A percentile compares a stretch with the other conserved stretches of the same genome.
Evolutionary conservation across 1,140 invertebrate genomes (phyloP).

Genomic region (Hetaerina americana): DNA sequence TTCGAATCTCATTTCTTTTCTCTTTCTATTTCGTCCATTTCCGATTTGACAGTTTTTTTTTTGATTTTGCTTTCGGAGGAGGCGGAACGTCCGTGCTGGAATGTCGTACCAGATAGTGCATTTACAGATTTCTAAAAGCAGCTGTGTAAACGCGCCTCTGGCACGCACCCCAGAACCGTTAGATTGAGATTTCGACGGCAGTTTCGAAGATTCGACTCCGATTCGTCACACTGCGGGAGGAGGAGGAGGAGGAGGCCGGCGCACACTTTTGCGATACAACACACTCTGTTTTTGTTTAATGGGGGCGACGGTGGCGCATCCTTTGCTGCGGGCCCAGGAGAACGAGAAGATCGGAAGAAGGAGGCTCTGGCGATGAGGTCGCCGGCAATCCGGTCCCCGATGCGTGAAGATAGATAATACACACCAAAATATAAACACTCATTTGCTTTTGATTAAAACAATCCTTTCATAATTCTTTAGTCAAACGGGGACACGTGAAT

Average conservation of each 20-base stretch:
- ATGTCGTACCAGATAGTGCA: slow-evolving; percentile 99
- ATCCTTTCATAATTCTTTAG: no score
- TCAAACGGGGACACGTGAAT: no score
- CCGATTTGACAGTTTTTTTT: background rate
- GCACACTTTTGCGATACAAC: slow-evolving; percentile 6
- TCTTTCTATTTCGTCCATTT: background rate
- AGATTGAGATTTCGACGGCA: no score
- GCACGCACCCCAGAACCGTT: slow-evolving; percentile 65
- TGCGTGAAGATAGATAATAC: no score
- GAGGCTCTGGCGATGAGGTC: no score
- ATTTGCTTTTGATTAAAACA: no score
- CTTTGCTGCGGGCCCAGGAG: background rate
- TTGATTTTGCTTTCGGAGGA: no score
- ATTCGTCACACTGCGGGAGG: no score
- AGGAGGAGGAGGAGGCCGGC: no score
- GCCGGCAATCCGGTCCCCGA: no score
- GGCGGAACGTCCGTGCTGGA: slow-evolving; percentile 29
- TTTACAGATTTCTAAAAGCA: slow-evolving; percentile 77
- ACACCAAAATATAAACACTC: no score
- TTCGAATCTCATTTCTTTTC: background rate
- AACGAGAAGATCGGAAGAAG: background rate
- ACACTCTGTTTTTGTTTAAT: background rate
- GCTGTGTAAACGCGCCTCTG: slow-evolving; percentile 91
- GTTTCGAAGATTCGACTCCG: no score
- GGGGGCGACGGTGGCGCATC: background rate